Evolutionary conservation across 1,140 invertebrate species (phyloP), one percentile per base, ranked within the genome.

Genomic region (Drosophila rhopaloa): DNA sequence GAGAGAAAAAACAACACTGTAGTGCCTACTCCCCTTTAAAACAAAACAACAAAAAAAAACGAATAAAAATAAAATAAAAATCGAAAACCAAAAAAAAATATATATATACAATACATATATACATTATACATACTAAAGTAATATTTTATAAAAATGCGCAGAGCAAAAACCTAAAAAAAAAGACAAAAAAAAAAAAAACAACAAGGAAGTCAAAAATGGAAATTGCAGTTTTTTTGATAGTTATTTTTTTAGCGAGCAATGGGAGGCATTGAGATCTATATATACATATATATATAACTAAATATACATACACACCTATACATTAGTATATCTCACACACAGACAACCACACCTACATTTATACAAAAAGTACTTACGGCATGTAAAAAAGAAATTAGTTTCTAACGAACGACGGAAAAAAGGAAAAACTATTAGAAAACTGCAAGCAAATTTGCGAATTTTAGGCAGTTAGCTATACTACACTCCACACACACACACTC

Each of bases 191-290:
- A n/a, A n/a, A n/a, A 48, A 63, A 53, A 24, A 53, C 67, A 59
- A 43, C 14, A 51, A 68, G 54, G 35, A 88, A 89, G 76, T 85
- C 73, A 85, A 63, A 76, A 81, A 44, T 32, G 73, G 78, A 67
- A 77, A 82, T 79, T 79, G 79, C 79, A 83, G 83, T 88, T 88
- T 88, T 88, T 88, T 85, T 88, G 63, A 88, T 88, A 88, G 83
- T 88, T 88, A 88, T 88, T 83, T 88, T 86, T 88, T 88, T 88
- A 89, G 84, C 63, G 80, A 89, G 84, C 83, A 88, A 88, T 67
- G 83, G 61, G 72, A 80, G 79, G 83, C 84, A 88, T 89, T 89
- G 80, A 83, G 81, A 86, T 71, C 70, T 76, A 78, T 58, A 85
- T 78, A 85, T 59, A 77, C 32, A 79, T 71, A 67, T 76, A 71